These are phyloP conservation scores for Thalassaphorura encarpata DNA, from an alignment of 1,140 invertebrate genomes.

Conservation along the genomic window DNA sequence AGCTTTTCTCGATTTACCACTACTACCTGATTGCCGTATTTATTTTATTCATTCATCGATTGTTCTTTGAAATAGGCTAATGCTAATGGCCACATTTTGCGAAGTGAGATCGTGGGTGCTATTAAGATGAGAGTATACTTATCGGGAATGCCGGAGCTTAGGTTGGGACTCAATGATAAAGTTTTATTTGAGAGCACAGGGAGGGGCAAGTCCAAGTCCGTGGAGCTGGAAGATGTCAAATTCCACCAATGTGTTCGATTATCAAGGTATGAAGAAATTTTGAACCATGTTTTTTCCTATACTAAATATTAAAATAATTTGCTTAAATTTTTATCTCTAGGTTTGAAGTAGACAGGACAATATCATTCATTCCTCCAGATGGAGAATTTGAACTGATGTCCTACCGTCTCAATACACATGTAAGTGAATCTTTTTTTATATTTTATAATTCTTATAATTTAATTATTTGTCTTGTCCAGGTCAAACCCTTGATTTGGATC, in stretches of 20 bases:
- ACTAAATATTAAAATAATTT: not conserved
- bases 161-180: constrained; percentile 97
- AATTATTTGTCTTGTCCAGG: constrained; percentile 39
- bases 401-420: constrained; percentile 93
- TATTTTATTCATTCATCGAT: too few relatives aligned
- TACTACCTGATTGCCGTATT: too few relatives aligned
- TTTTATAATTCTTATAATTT: not conserved
- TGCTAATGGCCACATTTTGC: constrained; percentile 93
- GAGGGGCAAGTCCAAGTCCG: constrained; percentile 94
- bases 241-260: constrained; percentile 99
- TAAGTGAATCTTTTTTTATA: too few relatives aligned
- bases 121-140: constrained; percentile 99
- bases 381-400: constrained; percentile 99
- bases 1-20: too few relatives aligned
- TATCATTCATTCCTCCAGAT: constrained; percentile 98
- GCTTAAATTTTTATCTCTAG: constrained; percentile 35
- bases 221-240: constrained; percentile 98
- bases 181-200: constrained; percentile 97
- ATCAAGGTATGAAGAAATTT: constrained; percentile 47
- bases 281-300: not conserved
- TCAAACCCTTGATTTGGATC: constrained; percentile 98
- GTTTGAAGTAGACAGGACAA: constrained; percentile 98
- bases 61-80: too few relatives aligned
- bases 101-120: constrained; percentile 96
- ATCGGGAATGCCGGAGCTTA: constrained; percentile 99